These are phyloP conservation scores for Cephalopachus bancanus DNA, from an alignment of 2,797 vertebrate species.

Conservation along the genomic window DNA sequence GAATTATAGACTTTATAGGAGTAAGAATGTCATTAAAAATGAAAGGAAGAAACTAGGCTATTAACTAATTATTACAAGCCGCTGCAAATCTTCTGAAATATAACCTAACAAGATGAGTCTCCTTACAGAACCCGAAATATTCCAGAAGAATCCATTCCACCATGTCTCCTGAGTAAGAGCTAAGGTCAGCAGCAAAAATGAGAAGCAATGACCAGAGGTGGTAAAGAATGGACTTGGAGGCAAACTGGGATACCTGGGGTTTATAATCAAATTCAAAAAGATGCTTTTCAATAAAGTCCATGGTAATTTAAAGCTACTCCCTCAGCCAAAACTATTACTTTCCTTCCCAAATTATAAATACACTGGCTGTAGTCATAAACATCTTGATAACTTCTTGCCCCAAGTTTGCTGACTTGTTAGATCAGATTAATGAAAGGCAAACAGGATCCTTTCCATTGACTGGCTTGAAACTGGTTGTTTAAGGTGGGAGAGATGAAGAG, in stretches of 20 bases:
- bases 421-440: not conserved
- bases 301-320: not conserved
- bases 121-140: too few species aligned
- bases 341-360: rapidly evolving
- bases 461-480: not conserved
- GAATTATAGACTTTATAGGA: rapidly evolving
- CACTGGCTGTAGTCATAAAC: rapidly evolving
- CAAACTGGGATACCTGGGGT: rapidly evolving
- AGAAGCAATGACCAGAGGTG: rapidly evolving
- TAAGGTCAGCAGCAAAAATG: not conserved
- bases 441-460: rapidly evolving
- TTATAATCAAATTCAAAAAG: rapidly evolving
- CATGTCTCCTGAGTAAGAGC: too few species aligned
- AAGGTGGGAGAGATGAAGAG: too few species aligned
- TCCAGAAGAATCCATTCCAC: too few species aligned
- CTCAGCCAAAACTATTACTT: too few species aligned
- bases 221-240: rapidly evolving
- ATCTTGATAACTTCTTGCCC: rapidly evolving
- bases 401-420: rapidly evolving
- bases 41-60: too few species aligned
- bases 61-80: too few species aligned
- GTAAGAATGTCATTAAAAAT: not conserved
- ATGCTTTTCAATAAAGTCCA: rapidly evolving
- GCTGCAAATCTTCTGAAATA: too few species aligned
- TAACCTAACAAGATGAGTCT: too few species aligned